Conservation (phyloP, 2,888 invertebrate genomes). For the Cryptus viduatorius region DNA sequence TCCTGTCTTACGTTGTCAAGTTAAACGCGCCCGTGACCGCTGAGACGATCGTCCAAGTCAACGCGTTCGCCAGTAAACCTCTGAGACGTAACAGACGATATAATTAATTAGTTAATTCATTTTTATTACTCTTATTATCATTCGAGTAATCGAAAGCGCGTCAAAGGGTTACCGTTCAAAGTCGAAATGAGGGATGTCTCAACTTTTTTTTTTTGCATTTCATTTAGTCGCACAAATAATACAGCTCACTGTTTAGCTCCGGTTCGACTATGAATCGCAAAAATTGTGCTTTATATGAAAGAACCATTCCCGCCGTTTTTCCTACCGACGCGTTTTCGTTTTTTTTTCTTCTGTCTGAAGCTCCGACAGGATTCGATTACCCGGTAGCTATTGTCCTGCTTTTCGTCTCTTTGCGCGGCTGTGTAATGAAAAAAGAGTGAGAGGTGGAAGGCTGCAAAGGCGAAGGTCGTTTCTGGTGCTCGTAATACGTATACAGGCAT, state of each 20-base stretch:
- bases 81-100: too few species aligned
- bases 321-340: neutral
- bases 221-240: neutral
- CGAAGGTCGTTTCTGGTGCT: constrained; percentile 9
- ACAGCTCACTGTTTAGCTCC: constrained; percentile 11
- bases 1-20: too few species aligned
- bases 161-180: neutral
- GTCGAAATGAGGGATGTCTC: neutral
- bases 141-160: neutral
- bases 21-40: too few species aligned
- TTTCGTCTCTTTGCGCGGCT: constrained; percentile 31
- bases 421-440: constrained; percentile 45
- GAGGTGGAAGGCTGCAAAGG: constrained; percentile 18
- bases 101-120: too few species aligned
- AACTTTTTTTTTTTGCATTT: neutral
- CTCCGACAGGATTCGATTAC: constrained; percentile 52
- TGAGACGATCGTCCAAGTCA: too few species aligned
- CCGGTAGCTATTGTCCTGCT: constrained; percentile 41
- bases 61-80: too few species aligned
- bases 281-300: neutral
- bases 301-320: neutral
- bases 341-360: constrained; percentile 22
- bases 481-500: neutral
- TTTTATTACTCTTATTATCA: too few species aligned
- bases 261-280: constrained; percentile 17